Evolutionary conservation across 2,888 invertebrate species (phyloP), one percentile per base, ranked within the genome.

Genomic region (Mesorhabditis spiculigera): DNA sequence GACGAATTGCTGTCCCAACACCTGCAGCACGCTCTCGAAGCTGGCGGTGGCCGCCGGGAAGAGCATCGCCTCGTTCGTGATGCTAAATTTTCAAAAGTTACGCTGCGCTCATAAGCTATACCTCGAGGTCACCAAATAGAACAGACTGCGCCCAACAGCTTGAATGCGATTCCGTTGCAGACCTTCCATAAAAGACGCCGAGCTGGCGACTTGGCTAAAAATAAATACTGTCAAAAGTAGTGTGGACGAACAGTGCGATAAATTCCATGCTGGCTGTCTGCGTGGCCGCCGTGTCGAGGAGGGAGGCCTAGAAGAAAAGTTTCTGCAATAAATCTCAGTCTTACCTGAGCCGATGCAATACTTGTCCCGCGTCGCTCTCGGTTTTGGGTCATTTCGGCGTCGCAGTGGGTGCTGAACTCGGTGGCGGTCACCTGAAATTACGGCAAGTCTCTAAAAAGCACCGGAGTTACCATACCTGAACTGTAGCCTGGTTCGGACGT

Each of bases 341-440:
- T 75, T 73, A 65, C 68, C 65, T 5, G 66, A 43, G 69, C 78
- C 72, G 5, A 76, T 42, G 43, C 45, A 4, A 41, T 68, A 62
- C 10, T 42, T 62, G 63, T 50, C 43, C 73, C 76, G 44, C 71
- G 70, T n/a, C 82, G 69, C 44, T 74, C 74, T n/a, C 84, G 74
- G 67, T 84, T 84, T 65, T 73, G 71, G 58, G 78, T 80, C 81
- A 84, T 82, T 44, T 77, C 68, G 10, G 73, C 75, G 16, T 82
- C 84, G 42, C 74, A 69, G n/a, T 70, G 71, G 41, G 71, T 68
- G 65, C 75, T 77, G 67, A 82, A 78, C 45, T 78, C 78, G 45
- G 74, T 74, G 5, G 77, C 69, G 4, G 75, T 68, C 5, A 78
- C 73, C 78, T 78, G 61, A 65, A 69, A 71, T 4, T 63, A 28